Conservation (phyloP, 2,113 vertebrate genomes). For the Urocitellus parryii region DNA sequence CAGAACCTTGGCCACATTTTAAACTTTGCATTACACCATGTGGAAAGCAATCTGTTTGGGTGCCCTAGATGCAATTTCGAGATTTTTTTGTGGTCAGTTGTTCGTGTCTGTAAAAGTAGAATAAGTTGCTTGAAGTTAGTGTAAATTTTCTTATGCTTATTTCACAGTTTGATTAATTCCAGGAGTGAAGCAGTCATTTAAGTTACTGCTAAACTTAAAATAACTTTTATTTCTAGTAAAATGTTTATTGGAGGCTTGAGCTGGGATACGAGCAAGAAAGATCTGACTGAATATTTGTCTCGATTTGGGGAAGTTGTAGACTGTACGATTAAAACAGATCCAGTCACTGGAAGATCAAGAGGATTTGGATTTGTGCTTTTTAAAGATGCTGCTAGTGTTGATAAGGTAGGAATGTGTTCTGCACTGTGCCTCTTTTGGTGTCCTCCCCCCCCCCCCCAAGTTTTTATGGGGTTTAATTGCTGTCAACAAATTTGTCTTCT, state of each 20-base stretch:
- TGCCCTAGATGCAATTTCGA: background rate
- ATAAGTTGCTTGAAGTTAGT: background rate
- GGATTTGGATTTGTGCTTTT: conserved; percentile 95
- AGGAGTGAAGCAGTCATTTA: background rate
- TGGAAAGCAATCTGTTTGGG: background rate
- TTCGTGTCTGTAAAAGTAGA: background rate
- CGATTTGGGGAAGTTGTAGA: conserved; percentile 94
- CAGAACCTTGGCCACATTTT: background rate
- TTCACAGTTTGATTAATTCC: background rate
- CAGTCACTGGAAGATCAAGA: conserved; percentile 92
- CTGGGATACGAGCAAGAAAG: conserved; percentile 96
- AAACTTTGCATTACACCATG: background rate
- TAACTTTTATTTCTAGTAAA: conserved; percentile 86
- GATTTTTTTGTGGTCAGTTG: background rate
- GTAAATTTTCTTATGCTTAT: too few relatives aligned
- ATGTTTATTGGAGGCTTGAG: conserved; percentile 96
- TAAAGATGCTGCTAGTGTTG: conserved; percentile 93
- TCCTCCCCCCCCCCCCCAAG: too few relatives aligned
- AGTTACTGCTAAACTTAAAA: conserved; percentile 14
- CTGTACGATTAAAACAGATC: conserved; percentile 95
- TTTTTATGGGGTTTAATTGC: background rate
- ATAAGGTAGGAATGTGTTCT: conserved; percentile 86
- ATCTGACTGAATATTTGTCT: conserved; percentile 93
- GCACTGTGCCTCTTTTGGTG: background rate
- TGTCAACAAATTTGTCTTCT: conserved; percentile 48